A percentile compares a stretch with the other conserved stretches of the same genome.
Conservation (phyloP, 2,113 vertebrate species). For the Sterrhoptilus dennistouni region DNA sequence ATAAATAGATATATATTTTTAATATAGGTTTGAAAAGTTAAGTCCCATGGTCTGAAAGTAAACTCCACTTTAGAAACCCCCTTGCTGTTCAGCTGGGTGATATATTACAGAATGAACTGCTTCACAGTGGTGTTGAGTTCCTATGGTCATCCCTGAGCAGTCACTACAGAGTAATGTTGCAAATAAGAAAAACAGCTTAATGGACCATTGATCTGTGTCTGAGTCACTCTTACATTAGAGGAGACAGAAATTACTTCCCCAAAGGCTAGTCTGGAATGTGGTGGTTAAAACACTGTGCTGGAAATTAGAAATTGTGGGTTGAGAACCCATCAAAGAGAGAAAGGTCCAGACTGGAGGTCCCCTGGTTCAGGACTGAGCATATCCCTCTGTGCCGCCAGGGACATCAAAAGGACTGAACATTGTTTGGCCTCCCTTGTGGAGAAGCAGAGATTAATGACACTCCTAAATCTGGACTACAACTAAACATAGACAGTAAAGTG, state of each 20-base stretch:
- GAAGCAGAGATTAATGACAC: background rate
- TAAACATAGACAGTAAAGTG: background rate
- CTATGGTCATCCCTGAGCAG: background rate
- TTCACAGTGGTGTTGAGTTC: background rate
- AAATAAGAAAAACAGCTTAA: conserved; percentile 6
- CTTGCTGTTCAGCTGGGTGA: background rate
- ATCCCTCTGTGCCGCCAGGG: background rate
- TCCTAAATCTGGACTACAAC: background rate
- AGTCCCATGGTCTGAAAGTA: background rate
- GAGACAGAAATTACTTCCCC: background rate
- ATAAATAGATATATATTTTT: background rate
- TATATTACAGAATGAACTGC: background rate
- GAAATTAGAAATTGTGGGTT: background rate
- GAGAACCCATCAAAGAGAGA: background rate
- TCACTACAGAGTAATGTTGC: background rate
- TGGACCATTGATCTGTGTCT: background rate
- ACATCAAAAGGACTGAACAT: background rate
- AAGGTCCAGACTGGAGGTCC: background rate
- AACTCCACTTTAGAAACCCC: background rate
- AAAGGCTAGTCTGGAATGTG: background rate
- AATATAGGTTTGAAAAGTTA: background rate
- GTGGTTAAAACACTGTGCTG: background rate
- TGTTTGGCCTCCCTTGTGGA: background rate
- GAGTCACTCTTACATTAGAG: background rate
- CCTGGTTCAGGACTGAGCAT: background rate